A percentile compares a stretch with the other conserved stretches of the same genome.
phyloP scores from a whole-genome alignment of 2,113 vertebrate species.

The Rhinopomastus cyanomelas region DNA sequence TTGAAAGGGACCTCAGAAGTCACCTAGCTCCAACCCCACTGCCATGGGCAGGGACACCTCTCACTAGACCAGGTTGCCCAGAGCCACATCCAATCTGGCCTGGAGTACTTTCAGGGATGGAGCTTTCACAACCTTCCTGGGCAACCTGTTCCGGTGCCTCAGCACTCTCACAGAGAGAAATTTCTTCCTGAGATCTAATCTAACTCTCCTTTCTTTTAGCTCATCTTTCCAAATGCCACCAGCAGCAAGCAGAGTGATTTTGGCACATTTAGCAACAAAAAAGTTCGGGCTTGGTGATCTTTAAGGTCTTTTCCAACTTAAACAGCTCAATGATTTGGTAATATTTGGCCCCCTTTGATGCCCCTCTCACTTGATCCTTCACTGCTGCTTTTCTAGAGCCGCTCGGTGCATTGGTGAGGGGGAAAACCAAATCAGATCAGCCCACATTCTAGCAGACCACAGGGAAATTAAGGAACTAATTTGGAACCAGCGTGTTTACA shows the following conservation, averaged over 20 bases:
- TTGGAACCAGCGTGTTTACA: slow-evolving; percentile 25
- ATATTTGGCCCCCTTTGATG: not conserved
- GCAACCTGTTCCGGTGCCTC: too few relatives aligned
- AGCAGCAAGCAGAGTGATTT: not conserved
- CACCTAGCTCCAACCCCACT: too few relatives aligned
- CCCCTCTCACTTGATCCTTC: not conserved
- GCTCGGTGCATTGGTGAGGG: not conserved
- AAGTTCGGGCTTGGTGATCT: not conserved
- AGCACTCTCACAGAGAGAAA: too few relatives aligned
- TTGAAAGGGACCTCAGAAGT: too few relatives aligned
- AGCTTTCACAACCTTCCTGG: too few relatives aligned
- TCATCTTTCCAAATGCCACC: not conserved
- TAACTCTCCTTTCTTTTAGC: too few relatives aligned
- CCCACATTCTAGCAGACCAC: not conserved
- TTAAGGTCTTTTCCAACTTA: not conserved
- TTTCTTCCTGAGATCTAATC: too few relatives aligned
- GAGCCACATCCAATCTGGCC: too few relatives aligned
- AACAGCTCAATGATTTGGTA: not conserved
- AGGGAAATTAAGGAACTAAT: slow-evolving; percentile 49
- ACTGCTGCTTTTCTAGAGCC: not conserved
- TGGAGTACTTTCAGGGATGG: too few relatives aligned
- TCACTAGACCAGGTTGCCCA: too few relatives aligned
- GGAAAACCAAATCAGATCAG: not conserved
- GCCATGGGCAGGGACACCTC: too few relatives aligned
- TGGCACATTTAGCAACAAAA: not conserved